Percentiles rank a stretch among this genome's conserved stretches.
These are phyloP conservation scores for Lagocephalus sceleratus DNA, from an alignment of 2,797 vertebrate genomes.

Conservation along the genomic window DNA sequence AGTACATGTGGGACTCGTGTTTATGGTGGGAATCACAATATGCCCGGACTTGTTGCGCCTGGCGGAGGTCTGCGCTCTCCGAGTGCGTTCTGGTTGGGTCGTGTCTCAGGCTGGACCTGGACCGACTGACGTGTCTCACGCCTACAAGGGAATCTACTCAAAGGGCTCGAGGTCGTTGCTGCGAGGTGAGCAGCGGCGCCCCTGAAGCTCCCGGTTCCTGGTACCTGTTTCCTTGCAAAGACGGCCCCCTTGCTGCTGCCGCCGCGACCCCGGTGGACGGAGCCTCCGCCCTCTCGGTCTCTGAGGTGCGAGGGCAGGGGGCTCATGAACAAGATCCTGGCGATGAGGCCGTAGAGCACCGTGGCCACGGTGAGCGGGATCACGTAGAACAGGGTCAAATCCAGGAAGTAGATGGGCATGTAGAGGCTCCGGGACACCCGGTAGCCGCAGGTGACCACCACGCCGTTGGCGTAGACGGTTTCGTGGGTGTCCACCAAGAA, in stretches of 20 bases:
- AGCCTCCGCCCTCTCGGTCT: slow-evolving; percentile 65
- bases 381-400: slow-evolving; percentile 84
- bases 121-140: no score
- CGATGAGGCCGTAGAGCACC: slow-evolving; percentile 82
- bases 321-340: slow-evolving; percentile 80
- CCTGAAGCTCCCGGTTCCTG: background rate
- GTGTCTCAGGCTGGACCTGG: no score
- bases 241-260: slow-evolving; percentile 68
- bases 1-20: no score
- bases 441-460: slow-evolving; percentile 83
- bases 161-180: no score
- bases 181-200: no score
- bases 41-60: no score
- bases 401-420: slow-evolving; percentile 88
- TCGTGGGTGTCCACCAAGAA: slow-evolving; percentile 86
- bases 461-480: slow-evolving; percentile 77
- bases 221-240: slow-evolving; percentile 84
- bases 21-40: no score
- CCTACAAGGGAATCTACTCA: no score
- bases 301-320: slow-evolving; percentile 72
- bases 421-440: slow-evolving; percentile 84
- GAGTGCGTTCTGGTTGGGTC: no score
- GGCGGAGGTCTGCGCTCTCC: no score
- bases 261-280: slow-evolving; percentile 68
- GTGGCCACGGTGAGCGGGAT: slow-evolving; percentile 79